Evolutionary conservation across 2,797 vertebrate genomes (phyloP), one percentile per base, ranked within the genome.

Genomic region (Falco concolor): DNA sequence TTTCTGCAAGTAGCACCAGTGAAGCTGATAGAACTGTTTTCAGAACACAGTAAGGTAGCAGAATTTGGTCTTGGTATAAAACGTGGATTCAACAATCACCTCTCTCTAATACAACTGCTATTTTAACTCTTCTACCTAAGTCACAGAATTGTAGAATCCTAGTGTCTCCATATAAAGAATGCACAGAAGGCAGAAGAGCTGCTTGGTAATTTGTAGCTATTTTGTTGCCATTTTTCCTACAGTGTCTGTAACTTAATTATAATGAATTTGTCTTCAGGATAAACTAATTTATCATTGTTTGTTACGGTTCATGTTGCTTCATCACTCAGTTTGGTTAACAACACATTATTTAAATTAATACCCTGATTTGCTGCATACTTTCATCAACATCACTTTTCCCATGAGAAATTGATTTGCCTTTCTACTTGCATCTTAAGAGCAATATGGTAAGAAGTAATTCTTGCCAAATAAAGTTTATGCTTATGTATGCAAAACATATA

Each of bases 341-440:
- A 42, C 21, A 88, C 8, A 6, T 64, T 81, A 91, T 84, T 92
- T 81, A 94, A 97, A 75, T 79, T 59, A 95, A 94, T 78, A 61
- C 50, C 40, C 80, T 96, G 32, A 70, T 91, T 90, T 81, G 80
- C 76, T 69, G 65, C 70, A 57, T 84, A 38, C 16, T 54, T 72
- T 83, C 38, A 93, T 72, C 74, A 89, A 42, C 61, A 78, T 72
- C 27, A 25, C 57, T 95, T 93, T 97, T 97, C 96, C 94, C 96
- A 96, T 87, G 94, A 96, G 95, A 96, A 97, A 95, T 68, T 52
- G 61, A 84, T 85, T 86, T 92, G 84, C 82, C 57, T 84, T 89
- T 95, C 77, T 75, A 68, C 45, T 53, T 38, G 24, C 61, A 83
- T 28, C 44, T 90, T 68, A 87, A 91, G 36, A 96, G 64, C 68